Conservation (phyloP, 1,140 invertebrate genomes). For the Sesamia nonagrioides region DNA sequence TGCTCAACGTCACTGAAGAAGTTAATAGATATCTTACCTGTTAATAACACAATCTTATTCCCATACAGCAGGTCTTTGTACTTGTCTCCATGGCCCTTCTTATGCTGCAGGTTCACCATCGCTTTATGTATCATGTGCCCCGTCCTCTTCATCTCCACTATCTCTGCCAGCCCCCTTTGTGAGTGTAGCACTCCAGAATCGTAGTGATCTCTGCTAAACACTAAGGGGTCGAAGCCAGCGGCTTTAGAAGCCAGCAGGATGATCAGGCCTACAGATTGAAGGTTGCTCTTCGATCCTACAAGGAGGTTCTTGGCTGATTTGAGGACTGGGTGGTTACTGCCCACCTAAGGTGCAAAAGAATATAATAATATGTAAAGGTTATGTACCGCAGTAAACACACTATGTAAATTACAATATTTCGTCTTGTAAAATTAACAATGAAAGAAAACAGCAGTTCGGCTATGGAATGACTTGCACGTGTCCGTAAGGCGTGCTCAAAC, state of each 20-base stretch:
- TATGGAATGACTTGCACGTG: too few relatives aligned
- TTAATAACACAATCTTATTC: constrained; percentile 96
- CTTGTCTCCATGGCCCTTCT: constrained; percentile 77
- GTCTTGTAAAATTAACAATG: too few relatives aligned
- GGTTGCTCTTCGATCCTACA: constrained; percentile 89
- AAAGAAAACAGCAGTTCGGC: too few relatives aligned
- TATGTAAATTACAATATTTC: too few relatives aligned
- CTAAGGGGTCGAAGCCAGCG: constrained; percentile 75
- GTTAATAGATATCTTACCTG: constrained; percentile 89
- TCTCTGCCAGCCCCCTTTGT: constrained; percentile 95
- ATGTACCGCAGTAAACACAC: too few relatives aligned
- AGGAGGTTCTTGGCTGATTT: constrained; percentile 81
- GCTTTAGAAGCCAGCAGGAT: constrained; percentile 95
- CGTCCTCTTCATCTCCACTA: constrained; percentile 98
- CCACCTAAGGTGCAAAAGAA: constrained; percentile 68
- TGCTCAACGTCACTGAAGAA: too few relatives aligned
- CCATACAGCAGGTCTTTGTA: constrained; percentile 89
- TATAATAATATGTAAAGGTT: not conserved
- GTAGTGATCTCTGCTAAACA: constrained; percentile 67
- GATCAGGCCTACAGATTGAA: constrained; percentile 95
- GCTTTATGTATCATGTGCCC: constrained; percentile 97
- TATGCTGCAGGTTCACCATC: constrained; percentile 91
- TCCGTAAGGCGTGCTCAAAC: too few relatives aligned
- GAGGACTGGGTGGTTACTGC: constrained; percentile 78
- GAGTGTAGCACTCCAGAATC: constrained; percentile 74